A percentile compares a stretch with the other conserved stretches of the same genome.
These are phyloP conservation scores for Sander lucioperca DNA, from an alignment of 2,113 vertebrate species.

Conservation along the genomic window DNA sequence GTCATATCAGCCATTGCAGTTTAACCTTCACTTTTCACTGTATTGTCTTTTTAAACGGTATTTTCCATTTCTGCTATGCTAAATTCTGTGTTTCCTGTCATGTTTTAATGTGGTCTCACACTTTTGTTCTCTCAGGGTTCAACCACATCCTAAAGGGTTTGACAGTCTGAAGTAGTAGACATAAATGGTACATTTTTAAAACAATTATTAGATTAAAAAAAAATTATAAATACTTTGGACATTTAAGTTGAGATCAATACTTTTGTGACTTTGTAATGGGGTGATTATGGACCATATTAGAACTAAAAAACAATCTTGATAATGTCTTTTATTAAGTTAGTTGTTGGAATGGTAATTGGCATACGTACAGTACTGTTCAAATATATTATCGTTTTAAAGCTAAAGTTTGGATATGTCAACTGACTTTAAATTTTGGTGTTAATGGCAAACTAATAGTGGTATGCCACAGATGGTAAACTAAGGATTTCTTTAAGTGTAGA, in stretches of 20 bases:
- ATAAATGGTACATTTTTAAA: conserved; percentile 42
- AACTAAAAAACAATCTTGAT: not conserved
- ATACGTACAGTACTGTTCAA: conserved; percentile 10
- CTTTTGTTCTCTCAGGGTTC: conserved; percentile 74
- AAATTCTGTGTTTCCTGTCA: conserved; percentile 24
- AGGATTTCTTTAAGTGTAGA: conserved; percentile 3
- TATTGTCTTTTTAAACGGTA: conserved; percentile 34
- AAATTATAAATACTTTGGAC: not conserved
- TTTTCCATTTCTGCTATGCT: conserved; percentile 36
- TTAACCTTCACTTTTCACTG: conserved; percentile 28
- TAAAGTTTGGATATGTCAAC: conserved; percentile 23
- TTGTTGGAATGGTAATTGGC: conserved; percentile 26
- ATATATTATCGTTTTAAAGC: conserved; percentile 30
- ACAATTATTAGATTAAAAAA: not conserved
- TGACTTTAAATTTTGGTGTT: conserved; percentile 28
- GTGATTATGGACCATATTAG: conserved; percentile 18
- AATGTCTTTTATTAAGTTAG: conserved; percentile 11
- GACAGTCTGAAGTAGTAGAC: conserved; percentile 13
- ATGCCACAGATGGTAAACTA: not conserved
- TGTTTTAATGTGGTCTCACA: conserved; percentile 31
- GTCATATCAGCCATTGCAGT: conserved; percentile 12
- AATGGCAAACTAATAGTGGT: conserved; percentile 6
- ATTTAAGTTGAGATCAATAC: conserved; percentile 36
- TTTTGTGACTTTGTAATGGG: conserved; percentile 32
- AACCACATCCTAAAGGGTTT: conserved; percentile 29